Evolutionary conservation across 1,140 invertebrate genomes (phyloP).

Genomic region (Drosophila kanapiae): DNA sequence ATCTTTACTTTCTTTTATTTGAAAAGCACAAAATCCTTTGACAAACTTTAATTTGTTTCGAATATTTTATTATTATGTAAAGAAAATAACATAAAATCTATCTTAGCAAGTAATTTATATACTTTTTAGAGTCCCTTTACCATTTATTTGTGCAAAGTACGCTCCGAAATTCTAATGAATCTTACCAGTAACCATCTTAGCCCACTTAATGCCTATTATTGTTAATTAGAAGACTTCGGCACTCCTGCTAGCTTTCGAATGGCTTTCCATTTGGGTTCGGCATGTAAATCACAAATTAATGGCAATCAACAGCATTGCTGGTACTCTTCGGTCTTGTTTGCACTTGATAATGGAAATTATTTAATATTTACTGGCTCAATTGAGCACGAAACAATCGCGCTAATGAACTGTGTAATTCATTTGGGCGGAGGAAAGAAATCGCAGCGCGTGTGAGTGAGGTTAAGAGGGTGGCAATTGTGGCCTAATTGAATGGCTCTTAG

Average conservation of each 20-base stretch:
- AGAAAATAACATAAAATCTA: no score
- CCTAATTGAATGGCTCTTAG: slow-evolving; percentile 74
- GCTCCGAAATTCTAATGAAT: not conserved
- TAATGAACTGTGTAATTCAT: slow-evolving; percentile 76
- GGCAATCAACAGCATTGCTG: slow-evolving; percentile 66
- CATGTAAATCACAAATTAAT: slow-evolving; percentile 67
- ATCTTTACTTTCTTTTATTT: not conserved
- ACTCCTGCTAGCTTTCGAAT: not conserved
- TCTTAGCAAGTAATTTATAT: not conserved
- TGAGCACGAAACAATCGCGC: slow-evolving; percentile 61
- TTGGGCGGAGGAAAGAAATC: slow-evolving; percentile 18
- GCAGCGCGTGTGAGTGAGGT: not conserved
- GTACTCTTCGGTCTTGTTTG: slow-evolving; percentile 68
- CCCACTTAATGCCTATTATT: not conserved
- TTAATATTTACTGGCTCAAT: slow-evolving; percentile 73
- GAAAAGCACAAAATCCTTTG: not conserved
- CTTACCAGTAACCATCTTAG: not conserved
- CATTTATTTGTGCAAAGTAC: not conserved
- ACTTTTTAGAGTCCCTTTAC: accelerated
- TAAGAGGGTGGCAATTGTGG: slow-evolving; percentile 45
- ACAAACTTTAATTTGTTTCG: not conserved
- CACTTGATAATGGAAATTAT: slow-evolving; percentile 76
- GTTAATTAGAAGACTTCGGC: slow-evolving; percentile 1
- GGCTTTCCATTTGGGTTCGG: not conserved
- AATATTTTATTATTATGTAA: no score